Evolutionary conservation across 2,888 invertebrate species (phyloP), one percentile per base, ranked within the genome.

Genomic region (Caenorhabditis virilis): DNA sequence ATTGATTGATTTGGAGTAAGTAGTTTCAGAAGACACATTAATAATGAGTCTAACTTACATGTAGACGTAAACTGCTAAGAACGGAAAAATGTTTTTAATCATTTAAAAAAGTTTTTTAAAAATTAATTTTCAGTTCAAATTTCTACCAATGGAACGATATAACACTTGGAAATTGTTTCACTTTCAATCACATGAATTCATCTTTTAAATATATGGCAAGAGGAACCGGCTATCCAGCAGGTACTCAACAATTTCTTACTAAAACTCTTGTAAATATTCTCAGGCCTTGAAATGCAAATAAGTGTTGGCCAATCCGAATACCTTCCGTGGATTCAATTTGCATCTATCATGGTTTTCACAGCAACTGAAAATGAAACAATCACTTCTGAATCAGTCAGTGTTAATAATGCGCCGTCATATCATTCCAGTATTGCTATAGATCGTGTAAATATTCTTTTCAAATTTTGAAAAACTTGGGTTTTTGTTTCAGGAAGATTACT

Each of bases 151-250:
- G 70, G 71, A 69, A 75, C 41, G 71, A 71, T 30, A 68, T 62
- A 33, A 61, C 71, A 27, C 47, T 73, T 13, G 76, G 76, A 0
- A 73, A 71, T 41, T 76, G 76, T 49, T 76, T 69, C 52, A 74
- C 76, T n/a, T 76, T 74, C 66, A 76, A 76, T 42, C 71, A 72
- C 25, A 42, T 49, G 35, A 62, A 76, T 27, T 49, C 47, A n/a
- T 43, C 59, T 0, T 61, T 55, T 16, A 16, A 47, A 22, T 74
- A 71, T 52, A 47, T 47, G 25, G 51, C 57, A 7, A 52, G 74
- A 36, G 23, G 16, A 22, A 46, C 68, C 2, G 71, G 74, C 16
- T 52, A 53, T 38, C 3, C 20, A 2, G 70, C 69, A 51, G 76
- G 69, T n/a, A n/a, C n/a, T n/a, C n/a, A n/a, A n/a, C n/a, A n/a